A percentile compares a stretch with the other conserved stretches of the same genome.
Evolutionary conservation across 2,888 invertebrate species (phyloP).

Genomic region (Julus scanicus): DNA sequence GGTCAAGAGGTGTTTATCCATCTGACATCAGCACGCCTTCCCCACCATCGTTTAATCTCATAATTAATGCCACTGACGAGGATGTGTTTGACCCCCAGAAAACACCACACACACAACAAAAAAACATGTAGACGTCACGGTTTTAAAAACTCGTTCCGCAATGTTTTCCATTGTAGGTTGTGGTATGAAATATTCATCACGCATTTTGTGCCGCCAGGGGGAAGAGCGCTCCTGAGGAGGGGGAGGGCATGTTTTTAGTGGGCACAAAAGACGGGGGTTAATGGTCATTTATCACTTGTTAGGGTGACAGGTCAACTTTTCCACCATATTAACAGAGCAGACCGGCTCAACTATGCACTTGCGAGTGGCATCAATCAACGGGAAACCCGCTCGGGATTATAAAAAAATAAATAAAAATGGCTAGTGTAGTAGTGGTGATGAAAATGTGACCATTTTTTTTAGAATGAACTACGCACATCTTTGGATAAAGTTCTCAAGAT

Average conservation of each 20-base stretch:
- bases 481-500: not conserved
- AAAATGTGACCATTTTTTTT: not conserved
- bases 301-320: conserved; percentile 39
- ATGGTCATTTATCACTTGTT: conserved; percentile 39
- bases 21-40: not conserved
- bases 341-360: not conserved
- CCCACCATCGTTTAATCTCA: not conserved
- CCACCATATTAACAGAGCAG: not conserved
- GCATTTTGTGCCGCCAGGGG: conserved; percentile 5
- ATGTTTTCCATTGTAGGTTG: not conserved
- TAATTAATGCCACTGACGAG: not conserved
- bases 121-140: conserved; percentile 14
- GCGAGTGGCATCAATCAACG: conserved; percentile 37
- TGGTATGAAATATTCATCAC: not conserved
- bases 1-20: no score
- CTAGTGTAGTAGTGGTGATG: not conserved
- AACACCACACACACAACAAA: not conserved
- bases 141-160: not conserved
- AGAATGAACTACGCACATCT: not conserved
- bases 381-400: not conserved
- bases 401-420: conserved; percentile 17
- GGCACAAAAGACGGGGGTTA: conserved; percentile 30
- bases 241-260: not conserved
- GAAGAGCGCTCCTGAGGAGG: not conserved
- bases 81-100: not conserved